These are phyloP conservation scores for Salvator merianae DNA, from an alignment of 2,113 vertebrate species.

Conservation along the genomic window DNA sequence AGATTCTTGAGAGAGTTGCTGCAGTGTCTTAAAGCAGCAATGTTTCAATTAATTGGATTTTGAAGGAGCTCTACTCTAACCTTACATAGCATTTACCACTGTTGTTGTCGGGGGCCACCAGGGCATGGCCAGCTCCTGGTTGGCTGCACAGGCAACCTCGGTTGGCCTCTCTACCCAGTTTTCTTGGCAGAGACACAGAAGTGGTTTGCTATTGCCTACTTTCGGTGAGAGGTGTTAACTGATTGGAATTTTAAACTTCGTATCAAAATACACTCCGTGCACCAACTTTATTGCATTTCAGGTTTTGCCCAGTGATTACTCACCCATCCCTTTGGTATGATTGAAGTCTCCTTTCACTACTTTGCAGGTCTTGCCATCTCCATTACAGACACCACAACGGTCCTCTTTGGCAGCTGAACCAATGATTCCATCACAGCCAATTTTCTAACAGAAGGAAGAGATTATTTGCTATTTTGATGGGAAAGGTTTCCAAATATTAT, in stretches of 20 bases:
- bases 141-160: too few species aligned
- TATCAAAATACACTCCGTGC: neutral
- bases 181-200: too few species aligned
- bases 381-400: conserved; percentile 91
- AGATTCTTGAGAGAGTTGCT: too few species aligned
- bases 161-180: too few species aligned
- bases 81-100: too few species aligned
- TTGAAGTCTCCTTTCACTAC: conserved; percentile 97
- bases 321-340: conserved; percentile 92
- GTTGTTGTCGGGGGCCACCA: too few species aligned
- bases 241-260: neutral
- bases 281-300: conserved; percentile 2
- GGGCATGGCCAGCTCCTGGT: too few species aligned
- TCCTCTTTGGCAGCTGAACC: conserved; percentile 93
- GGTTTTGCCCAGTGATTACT: conserved; percentile 60
- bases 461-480: conserved; percentile 53
- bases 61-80: too few species aligned
- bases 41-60: too few species aligned
- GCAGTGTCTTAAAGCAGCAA: neutral
- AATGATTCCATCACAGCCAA: conserved; percentile 94
- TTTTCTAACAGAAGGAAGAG: conserved; percentile 82
- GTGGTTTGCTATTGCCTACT: too few species aligned
- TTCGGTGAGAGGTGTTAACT: neutral
- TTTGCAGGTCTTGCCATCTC: conserved; percentile 91
- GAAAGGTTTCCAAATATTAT: conserved; percentile 33